Conservation (phyloP, 2,888 invertebrate genomes). For the Alviniconcha strummeri region DNA sequence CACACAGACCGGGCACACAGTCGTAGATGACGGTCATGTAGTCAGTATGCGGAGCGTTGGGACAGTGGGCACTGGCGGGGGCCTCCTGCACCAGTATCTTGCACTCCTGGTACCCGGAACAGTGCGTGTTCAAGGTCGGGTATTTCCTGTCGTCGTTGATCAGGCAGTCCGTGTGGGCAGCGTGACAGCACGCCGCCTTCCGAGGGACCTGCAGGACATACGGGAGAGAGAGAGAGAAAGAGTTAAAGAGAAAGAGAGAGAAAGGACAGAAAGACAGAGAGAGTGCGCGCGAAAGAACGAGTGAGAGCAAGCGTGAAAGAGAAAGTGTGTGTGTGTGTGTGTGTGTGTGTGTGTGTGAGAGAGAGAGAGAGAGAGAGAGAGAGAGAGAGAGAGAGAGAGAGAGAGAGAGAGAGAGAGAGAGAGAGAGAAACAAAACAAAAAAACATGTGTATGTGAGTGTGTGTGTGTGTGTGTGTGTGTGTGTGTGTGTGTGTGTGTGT, state of each 20-base stretch:
- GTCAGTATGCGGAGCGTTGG: slow-evolving; percentile 49
- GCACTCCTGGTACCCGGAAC: slow-evolving; percentile 61
- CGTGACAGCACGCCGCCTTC: slow-evolving; percentile 54
- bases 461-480: slow-evolving; percentile 4
- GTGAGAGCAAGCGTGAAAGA: background rate
- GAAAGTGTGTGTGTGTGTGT: background rate
- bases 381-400: too few species aligned
- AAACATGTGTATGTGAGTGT: background rate
- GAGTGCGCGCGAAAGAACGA: too few species aligned
- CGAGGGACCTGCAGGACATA: background rate
- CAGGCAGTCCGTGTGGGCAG: slow-evolving; percentile 57
- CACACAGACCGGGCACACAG: slow-evolving; percentile 57
- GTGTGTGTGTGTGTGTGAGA: background rate
- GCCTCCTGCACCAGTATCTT: slow-evolving; percentile 51
- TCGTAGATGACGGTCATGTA: slow-evolving; percentile 65
- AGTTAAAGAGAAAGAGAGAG: too few species aligned
- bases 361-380: too few species aligned
- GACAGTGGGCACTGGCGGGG: slow-evolving; percentile 45
- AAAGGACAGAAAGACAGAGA: too few species aligned
- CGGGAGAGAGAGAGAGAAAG: too few species aligned
- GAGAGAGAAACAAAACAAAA: too few species aligned
- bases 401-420: too few species aligned
- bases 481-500: background rate
- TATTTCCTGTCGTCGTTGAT: slow-evolving; percentile 59
- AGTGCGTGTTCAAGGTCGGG: slow-evolving; percentile 58